phyloP scores from a whole-genome alignment of 2,888 invertebrate species.

The Drosophila kanekoi region DNA sequence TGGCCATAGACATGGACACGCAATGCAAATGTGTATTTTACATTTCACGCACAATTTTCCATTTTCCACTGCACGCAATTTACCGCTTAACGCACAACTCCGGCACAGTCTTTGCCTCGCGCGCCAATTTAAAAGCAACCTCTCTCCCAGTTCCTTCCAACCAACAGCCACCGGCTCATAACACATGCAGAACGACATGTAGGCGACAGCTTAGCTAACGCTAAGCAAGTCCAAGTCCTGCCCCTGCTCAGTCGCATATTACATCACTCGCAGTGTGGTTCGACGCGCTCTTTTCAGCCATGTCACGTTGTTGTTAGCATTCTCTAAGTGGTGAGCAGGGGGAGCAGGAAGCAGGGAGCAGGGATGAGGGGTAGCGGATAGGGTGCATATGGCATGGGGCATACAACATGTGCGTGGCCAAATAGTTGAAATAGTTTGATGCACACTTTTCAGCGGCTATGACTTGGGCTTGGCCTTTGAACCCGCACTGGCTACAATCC shows the following conservation, averaged over 20 bases:
- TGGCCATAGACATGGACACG: slow-evolving; percentile 51
- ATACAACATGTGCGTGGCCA: slow-evolving; percentile 73
- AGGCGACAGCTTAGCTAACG: slow-evolving; percentile 73
- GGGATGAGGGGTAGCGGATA: not conserved
- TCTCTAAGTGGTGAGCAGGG: slow-evolving; percentile 32
- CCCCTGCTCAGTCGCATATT: slow-evolving; percentile 65
- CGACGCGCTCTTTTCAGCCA: slow-evolving; percentile 59
- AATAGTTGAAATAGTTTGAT: slow-evolving; percentile 80
- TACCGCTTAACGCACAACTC: slow-evolving; percentile 66
- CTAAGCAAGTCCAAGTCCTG: slow-evolving; percentile 66
- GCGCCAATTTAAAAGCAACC: slow-evolving; percentile 23
- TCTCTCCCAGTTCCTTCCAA: not conserved
- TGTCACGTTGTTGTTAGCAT: slow-evolving; percentile 77
- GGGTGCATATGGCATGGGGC: slow-evolving; percentile 9
- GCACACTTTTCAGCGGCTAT: slow-evolving; percentile 76
- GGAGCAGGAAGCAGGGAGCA: not conserved
- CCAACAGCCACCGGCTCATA: slow-evolving; percentile 53
- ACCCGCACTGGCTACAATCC: slow-evolving; percentile 18
- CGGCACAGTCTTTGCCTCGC: slow-evolving; percentile 18
- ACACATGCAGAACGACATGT: slow-evolving; percentile 70
- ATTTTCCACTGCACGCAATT: slow-evolving; percentile 81
- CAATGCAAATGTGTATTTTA: slow-evolving; percentile 73
- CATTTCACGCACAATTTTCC: slow-evolving; percentile 83
- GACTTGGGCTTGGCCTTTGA: slow-evolving; percentile 70
- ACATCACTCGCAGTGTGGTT: slow-evolving; percentile 59